Evolutionary conservation across 2,888 invertebrate species (phyloP).

Genomic region (Limnephilus marmoratus): DNA sequence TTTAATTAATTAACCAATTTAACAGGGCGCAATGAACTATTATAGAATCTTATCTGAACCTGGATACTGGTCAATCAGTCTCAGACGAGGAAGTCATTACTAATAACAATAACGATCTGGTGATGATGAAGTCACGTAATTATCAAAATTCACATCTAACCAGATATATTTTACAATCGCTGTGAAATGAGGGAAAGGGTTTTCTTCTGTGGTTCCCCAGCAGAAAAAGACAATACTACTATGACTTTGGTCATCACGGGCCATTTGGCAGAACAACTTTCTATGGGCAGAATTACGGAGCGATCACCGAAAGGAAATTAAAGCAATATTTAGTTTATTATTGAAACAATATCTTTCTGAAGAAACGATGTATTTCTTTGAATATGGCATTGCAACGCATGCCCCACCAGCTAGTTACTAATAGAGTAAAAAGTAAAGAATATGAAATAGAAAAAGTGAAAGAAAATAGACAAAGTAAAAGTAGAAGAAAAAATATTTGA

Average conservation of each 20-base stretch:
- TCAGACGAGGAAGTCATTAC: neutral
- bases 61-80: neutral
- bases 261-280: neutral
- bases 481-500: too few species aligned
- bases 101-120: neutral
- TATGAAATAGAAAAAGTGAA: too few species aligned
- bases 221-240: conserved; percentile 1
- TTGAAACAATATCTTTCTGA: too few species aligned
- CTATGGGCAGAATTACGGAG: conserved; percentile 11
- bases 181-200: conserved; percentile 16
- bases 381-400: too few species aligned
- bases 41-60: neutral
- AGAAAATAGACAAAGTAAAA: too few species aligned
- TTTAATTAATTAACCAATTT: neutral
- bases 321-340: too few species aligned
- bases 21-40: neutral
- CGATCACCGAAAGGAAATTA: neutral
- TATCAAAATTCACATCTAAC: neutral
- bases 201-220: neutral
- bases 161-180: neutral
- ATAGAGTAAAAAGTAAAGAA: too few species aligned
- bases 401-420: too few species aligned
- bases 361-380: too few species aligned
- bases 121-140: neutral
- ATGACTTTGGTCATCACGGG: conserved; percentile 4